These are phyloP conservation scores for Arvicola amphibius DNA, from an alignment of 2,797 vertebrate genomes.

Conservation along the genomic window DNA sequence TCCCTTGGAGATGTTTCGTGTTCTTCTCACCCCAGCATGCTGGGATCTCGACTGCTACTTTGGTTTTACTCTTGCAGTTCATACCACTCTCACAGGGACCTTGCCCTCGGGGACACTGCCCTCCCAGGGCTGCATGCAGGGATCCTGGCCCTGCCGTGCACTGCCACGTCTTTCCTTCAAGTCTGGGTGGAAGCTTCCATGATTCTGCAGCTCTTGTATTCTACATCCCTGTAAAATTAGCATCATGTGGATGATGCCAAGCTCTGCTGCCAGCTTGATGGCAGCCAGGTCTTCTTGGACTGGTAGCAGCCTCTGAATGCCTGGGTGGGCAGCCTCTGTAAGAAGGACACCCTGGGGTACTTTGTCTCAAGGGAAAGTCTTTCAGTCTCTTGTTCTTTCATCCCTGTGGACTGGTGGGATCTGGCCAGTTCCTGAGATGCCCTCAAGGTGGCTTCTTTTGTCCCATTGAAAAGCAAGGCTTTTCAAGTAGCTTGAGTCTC, in stretches of 20 bases:
- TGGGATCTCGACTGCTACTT: neutral
- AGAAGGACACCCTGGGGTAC: neutral
- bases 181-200: neutral
- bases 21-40: neutral
- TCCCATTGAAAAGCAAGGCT: neutral
- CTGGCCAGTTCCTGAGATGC: neutral
- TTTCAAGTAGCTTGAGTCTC: neutral
- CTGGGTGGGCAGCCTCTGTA: neutral
- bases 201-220: neutral
- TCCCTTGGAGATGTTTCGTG: neutral
- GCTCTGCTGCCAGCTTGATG: neutral
- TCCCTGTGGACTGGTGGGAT: neutral
- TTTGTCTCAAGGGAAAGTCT: neutral
- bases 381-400: neutral
- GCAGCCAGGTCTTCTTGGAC: neutral
- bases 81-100: neutral
- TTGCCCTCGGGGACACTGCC: neutral
- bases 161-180: neutral
- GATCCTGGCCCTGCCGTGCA: neutral
- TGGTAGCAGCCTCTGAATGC: neutral
- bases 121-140: neutral
- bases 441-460: neutral
- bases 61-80: neutral
- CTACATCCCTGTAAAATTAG: neutral
- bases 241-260: neutral